These are phyloP conservation scores for Troglohyphantes excavatus DNA, from an alignment of 2,888 invertebrate genomes.

Conservation along the genomic window DNA sequence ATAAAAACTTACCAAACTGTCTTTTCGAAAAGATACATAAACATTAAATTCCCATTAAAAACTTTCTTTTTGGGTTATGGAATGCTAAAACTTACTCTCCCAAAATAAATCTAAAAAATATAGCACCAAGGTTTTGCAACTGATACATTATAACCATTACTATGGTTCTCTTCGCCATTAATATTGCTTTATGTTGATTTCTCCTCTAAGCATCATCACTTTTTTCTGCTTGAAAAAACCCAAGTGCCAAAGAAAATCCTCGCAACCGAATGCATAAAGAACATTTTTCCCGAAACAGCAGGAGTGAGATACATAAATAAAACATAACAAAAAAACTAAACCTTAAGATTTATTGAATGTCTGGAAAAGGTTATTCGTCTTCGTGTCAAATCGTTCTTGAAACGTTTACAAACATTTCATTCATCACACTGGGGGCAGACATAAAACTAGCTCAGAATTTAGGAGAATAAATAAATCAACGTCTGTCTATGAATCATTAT, in stretches of 20 bases:
- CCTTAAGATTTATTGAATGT: background rate
- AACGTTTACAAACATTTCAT: background rate
- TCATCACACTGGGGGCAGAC: background rate
- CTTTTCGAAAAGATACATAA: no score
- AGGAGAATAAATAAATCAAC: background rate
- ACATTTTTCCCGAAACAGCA: background rate
- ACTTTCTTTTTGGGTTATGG: no score
- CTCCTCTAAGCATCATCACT: background rate
- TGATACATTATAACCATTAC: background rate
- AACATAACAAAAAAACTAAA: no score
- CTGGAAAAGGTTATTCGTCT: background rate
- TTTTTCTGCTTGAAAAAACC: background rate
- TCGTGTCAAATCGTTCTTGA: background rate
- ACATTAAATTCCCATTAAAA: no score
- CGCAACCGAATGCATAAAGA: background rate
- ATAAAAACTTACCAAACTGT: no score
- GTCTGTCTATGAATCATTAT: background rate
- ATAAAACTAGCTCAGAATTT: background rate
- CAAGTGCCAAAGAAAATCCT: background rate
- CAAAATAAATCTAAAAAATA: background rate
- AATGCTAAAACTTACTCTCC: no score
- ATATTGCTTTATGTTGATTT: background rate
- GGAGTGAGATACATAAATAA: background rate
- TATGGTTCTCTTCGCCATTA: background rate
- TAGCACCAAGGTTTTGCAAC: background rate